These are phyloP conservation scores for Zoanthus solanderi DNA, from an alignment of 92 coral and sea anemone species.

Conservation along the genomic window DNA sequence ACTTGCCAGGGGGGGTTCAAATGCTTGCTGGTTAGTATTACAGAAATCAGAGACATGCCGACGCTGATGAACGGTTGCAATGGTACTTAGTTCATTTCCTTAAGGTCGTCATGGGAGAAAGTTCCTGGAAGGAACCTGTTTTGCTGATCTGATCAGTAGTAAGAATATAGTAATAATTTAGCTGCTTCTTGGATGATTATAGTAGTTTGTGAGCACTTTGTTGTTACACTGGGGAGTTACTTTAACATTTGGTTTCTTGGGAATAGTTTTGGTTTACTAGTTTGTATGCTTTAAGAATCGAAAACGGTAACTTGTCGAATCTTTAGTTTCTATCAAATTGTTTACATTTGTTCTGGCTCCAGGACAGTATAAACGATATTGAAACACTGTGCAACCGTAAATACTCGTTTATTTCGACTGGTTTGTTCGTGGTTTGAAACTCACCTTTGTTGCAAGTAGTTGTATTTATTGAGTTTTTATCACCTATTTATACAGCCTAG, in stretches of 20 bases:
- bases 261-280: background rate
- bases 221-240: background rate
- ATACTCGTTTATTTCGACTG: background rate
- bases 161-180: too few species aligned
- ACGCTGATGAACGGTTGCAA: too few species aligned
- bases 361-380: background rate
- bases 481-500: background rate
- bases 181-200: background rate
- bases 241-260: background rate
- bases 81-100: too few species aligned
- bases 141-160: too few species aligned
- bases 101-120: too few species aligned
- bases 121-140: too few species aligned
- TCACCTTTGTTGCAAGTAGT: background rate
- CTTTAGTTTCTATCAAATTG: background rate
- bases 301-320: background rate
- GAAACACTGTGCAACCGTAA: background rate
- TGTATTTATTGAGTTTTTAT: background rate
- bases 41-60: too few species aligned
- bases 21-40: too few species aligned
- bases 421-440: background rate
- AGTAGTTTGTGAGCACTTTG: background rate
- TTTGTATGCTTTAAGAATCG: background rate
- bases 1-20: too few species aligned
- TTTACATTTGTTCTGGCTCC: background rate